A percentile compares a stretch with the other conserved stretches of the same genome.
These are phyloP conservation scores for Athalia circularis DNA, from an alignment of 2,888 invertebrate species.

Conservation along the genomic window DNA sequence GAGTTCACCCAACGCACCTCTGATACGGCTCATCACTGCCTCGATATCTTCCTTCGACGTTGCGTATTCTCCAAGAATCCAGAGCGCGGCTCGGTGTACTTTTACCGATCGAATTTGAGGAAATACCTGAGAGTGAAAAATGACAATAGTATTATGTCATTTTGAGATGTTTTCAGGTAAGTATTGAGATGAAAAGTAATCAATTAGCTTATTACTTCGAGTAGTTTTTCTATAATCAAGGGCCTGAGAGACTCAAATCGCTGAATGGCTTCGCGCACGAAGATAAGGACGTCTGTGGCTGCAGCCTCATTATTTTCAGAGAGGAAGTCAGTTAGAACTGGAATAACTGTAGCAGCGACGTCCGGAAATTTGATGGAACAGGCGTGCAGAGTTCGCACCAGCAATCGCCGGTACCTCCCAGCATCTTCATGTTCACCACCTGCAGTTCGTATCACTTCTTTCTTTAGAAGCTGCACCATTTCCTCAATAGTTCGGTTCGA, in stretches of 20 bases:
- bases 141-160: not conserved
- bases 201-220: slow-evolving; percentile 61
- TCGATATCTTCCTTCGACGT: slow-evolving; percentile 85
- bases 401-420: slow-evolving; percentile 94
- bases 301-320: slow-evolving; percentile 92
- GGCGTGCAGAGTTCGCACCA: slow-evolving; percentile 95
- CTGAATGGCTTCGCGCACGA: slow-evolving; percentile 97
- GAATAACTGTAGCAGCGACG: slow-evolving; percentile 94
- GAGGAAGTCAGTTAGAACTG: slow-evolving; percentile 94
- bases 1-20: slow-evolving; percentile 80
- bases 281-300: slow-evolving; percentile 94
- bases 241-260: slow-evolving; percentile 89
- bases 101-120: slow-evolving; percentile 92
- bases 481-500: slow-evolving; percentile 95
- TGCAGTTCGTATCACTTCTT: slow-evolving; percentile 93
- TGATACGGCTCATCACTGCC: slow-evolving; percentile 86
- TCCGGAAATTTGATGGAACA: slow-evolving; percentile 97
- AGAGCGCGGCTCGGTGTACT: slow-evolving; percentile 94
- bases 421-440: slow-evolving; percentile 96
- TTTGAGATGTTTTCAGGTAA: not conserved
- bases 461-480: slow-evolving; percentile 93
- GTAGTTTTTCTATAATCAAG: slow-evolving; percentile 83
- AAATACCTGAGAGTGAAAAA: slow-evolving; percentile 84
- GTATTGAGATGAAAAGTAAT: no score
- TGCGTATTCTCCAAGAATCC: slow-evolving; percentile 98